Evolutionary conservation across 2,888 invertebrate genomes (phyloP).

Genomic region (Leptinotarsa juncta): DNA sequence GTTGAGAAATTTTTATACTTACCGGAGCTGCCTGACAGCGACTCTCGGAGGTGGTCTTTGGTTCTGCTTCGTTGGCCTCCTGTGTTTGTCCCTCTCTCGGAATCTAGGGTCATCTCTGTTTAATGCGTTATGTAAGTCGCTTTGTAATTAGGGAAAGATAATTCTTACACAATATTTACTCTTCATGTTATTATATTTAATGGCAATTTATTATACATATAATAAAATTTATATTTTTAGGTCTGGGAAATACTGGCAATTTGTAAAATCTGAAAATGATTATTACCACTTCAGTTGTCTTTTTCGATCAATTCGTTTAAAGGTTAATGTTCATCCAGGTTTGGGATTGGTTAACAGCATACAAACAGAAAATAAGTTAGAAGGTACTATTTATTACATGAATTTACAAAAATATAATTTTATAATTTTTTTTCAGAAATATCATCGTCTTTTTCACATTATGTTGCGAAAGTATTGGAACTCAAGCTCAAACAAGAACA

Average conservation of each 20-base stretch:
- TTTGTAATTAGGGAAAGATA: too few relatives aligned
- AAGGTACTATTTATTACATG: constrained; percentile 27
- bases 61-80: too few relatives aligned
- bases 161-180: too few relatives aligned
- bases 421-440: constrained; percentile 36
- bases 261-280: constrained; percentile 30
- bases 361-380: constrained; percentile 27
- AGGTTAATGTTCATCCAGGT: constrained; percentile 39
- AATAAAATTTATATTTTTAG: constrained; percentile 27
- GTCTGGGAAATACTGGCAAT: constrained; percentile 33
- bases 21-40: too few relatives aligned
- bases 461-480: constrained; percentile 31
- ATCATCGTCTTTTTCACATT: constrained; percentile 23
- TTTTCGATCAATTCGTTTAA: constrained; percentile 36
- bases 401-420: not conserved
- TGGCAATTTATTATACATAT: too few relatives aligned
- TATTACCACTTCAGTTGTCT: constrained; percentile 37
- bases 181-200: too few relatives aligned
- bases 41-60: too few relatives aligned
- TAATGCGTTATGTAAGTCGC: too few relatives aligned
- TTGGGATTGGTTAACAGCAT: constrained; percentile 30
- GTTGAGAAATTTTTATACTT: too few relatives aligned
- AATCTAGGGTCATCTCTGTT: too few relatives aligned
- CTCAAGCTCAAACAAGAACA: constrained; percentile 40
- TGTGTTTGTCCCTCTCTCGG: too few relatives aligned